Conservation (phyloP, 2,888 invertebrate genomes). For the Cyaniris semiargus region DNA sequence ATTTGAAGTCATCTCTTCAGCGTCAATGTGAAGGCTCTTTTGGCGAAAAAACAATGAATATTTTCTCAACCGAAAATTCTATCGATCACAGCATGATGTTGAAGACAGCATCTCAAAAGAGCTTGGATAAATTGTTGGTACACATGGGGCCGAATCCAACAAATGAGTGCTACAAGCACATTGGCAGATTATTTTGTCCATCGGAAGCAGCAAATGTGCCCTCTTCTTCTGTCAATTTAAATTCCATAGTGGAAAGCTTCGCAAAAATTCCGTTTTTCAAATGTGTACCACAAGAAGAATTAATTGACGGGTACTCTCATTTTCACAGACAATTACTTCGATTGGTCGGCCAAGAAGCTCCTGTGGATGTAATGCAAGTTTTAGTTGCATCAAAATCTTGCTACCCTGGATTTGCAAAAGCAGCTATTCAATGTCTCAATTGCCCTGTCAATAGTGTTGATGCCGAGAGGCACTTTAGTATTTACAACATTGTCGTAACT, state of each 20-base stretch:
- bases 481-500: neutral
- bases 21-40: conserved; percentile 4
- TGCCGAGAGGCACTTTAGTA: neutral
- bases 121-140: conserved; percentile 8
- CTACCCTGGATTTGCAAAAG: conserved; percentile 12
- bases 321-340: no score
- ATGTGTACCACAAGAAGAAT: no score
- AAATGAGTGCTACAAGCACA: conserved; percentile 5
- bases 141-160: neutral
- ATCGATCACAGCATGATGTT: no score
- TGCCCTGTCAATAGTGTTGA: conserved; percentile 4
- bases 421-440: conserved; percentile 12
- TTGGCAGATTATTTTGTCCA: conserved; percentile 8
- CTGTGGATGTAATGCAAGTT: no score
- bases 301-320: no score
- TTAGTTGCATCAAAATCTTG: conserved; percentile 11
- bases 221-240: neutral
- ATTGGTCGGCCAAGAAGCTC: no score
- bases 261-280: no score
- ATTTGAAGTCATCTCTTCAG: conserved; percentile 1
- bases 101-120: neutral
- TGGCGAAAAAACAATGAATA: conserved; percentile 4
- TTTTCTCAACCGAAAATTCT: no score
- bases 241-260: neutral
- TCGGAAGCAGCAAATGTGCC: conserved; percentile 5